phyloP scores from a whole-genome alignment of 2,888 invertebrate genomes.

The Trachelus stipa region DNA sequence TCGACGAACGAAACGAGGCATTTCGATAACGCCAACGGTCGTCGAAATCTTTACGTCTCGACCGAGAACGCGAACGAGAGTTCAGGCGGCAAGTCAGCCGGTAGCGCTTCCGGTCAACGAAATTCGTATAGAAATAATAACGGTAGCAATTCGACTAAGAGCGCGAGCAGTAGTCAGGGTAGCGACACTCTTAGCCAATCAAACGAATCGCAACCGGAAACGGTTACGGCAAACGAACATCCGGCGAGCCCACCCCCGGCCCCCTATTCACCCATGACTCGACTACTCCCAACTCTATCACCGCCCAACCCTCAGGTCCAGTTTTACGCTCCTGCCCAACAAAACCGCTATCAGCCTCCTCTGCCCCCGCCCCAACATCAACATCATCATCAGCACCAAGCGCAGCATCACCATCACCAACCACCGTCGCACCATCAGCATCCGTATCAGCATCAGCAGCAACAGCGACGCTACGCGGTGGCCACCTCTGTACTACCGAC shows the following conservation, averaged over 20 bases:
- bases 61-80: too few species aligned
- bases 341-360: conserved; percentile 51
- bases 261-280: conserved; percentile 56
- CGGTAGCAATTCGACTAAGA: conserved; percentile 14
- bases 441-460: conserved; percentile 17
- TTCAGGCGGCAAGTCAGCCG: too few species aligned
- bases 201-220: neutral
- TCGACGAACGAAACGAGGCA: neutral
- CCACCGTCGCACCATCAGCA: conserved; percentile 30
- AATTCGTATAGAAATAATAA: conserved; percentile 31
- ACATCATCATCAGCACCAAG: conserved; percentile 40
- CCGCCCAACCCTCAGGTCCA: conserved; percentile 61
- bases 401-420: conserved; percentile 42
- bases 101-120: too few species aligned
- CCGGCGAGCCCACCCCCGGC: conserved; percentile 53
- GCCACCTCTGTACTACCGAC: conserved; percentile 19
- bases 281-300: conserved; percentile 58
- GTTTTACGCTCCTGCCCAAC: conserved; percentile 47
- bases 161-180: too few species aligned
- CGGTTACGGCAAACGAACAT: conserved; percentile 28
- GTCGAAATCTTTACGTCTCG: neutral
- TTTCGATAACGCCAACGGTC: neutral
- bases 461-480: conserved; percentile 36
- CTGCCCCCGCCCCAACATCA: conserved; percentile 38
- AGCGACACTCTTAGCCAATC: conserved; percentile 6